phyloP scores from a whole-genome alignment of 2,113 vertebrate species.

The Lampris incognitus region DNA sequence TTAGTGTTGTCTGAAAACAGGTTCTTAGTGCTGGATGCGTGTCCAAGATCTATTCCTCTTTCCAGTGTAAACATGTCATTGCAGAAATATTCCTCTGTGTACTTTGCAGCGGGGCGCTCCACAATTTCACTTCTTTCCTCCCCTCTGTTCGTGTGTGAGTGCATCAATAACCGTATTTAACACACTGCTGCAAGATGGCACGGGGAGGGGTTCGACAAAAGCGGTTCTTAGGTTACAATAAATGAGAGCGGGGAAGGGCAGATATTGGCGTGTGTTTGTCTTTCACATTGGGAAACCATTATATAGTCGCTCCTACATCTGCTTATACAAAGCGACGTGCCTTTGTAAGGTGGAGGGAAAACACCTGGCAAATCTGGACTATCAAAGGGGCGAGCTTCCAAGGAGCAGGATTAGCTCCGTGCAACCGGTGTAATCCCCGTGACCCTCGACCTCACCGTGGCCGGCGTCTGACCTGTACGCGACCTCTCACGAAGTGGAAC shows the following conservation, averaged over 20 bases:
- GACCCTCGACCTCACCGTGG: slow-evolving; percentile 29
- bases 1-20: slow-evolving; percentile 21
- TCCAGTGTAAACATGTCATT: slow-evolving; percentile 58
- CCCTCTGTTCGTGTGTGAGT: neutral
- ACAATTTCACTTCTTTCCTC: neutral
- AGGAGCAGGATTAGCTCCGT: slow-evolving; percentile 20
- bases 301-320: neutral
- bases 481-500: neutral
- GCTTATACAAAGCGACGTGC: neutral
- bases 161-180: neutral
- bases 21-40: slow-evolving; percentile 26
- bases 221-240: neutral
- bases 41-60: slow-evolving; percentile 39
- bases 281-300: neutral
- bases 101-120: neutral
- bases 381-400: slow-evolving; percentile 28
- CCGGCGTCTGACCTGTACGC: neutral
- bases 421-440: slow-evolving; percentile 20
- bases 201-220: slow-evolving; percentile 3
- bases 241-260: neutral
- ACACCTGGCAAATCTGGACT: slow-evolving; percentile 21
- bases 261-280: neutral
- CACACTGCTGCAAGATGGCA: slow-evolving; percentile 4
- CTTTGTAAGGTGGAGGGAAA: neutral
- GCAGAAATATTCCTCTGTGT: slow-evolving; percentile 37